Evolutionary conservation across 2,113 vertebrate genomes (phyloP), one percentile per base, ranked within the genome.

Genomic region (Syngnathoides biaculeatus): DNA sequence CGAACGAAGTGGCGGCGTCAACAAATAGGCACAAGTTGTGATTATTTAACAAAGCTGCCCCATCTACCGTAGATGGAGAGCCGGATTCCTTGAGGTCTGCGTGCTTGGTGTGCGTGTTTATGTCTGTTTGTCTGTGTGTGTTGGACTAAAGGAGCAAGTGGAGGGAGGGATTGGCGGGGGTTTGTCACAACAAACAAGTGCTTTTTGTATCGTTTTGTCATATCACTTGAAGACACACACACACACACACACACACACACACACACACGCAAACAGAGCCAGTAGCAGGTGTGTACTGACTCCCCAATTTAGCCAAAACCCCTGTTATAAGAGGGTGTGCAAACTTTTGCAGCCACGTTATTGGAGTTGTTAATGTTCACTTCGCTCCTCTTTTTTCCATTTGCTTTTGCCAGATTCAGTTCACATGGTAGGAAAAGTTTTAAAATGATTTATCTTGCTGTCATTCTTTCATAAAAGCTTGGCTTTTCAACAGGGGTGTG

Each of bases 191-290:
- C 71, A 79, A 82, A 85, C 81, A 88, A 80, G 75, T 62, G 76
- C 75, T 85, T 87, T 79, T 80, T 82, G 85, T 82, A 83, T 84
- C 86, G 87, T 86, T 89, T 88, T 89, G 88, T 88, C 89, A 89
- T 84, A 87, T 88, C 85, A 89, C 75, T 71, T n/a, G 73, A 81
- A 90, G 86, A 91, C 88, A 84, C 85, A 86, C 88, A 84, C 79
- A 86, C 85, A 88, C 72, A 84, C 74, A 68, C 63, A 42, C 62
- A 77, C 72, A 75, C 69, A 64, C 38, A 47, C 58, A 22, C 67
- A 50, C 64, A 40, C 64, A 69, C 52, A 56, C 35, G 56, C 22
- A 57, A 56, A 57, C 45, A 48, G 15, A 47, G 2, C 2, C 6
- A 12, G 30, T 35, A 2, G 30, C 4, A 35, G 30, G 30, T 35